phyloP scores from a whole-genome alignment of 2,888 invertebrate genomes.

The Pollenia amentaria region DNA sequence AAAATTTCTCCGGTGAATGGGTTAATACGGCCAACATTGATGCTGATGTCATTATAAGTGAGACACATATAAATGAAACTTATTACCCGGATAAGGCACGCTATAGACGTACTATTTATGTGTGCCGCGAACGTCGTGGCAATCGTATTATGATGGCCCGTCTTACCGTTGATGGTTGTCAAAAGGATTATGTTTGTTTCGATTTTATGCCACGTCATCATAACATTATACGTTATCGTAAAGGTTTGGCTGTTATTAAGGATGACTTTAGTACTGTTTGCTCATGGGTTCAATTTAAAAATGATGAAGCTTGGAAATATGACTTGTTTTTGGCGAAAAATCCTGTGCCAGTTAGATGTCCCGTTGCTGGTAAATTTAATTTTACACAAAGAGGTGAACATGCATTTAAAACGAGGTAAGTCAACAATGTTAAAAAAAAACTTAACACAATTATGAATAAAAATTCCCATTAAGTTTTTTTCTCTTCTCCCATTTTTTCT shows the following conservation, averaged over 20 bases:
- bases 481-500: too few relatives aligned
- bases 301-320: constrained; percentile 93
- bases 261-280: constrained; percentile 96
- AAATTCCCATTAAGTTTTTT: too few relatives aligned
- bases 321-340: constrained; percentile 92
- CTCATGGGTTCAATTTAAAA: constrained; percentile 96
- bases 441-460: too few relatives aligned
- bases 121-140: constrained; percentile 96
- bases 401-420: constrained; percentile 90
- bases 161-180: constrained; percentile 97
- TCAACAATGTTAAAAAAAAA: constrained; percentile 33
- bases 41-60: constrained; percentile 96
- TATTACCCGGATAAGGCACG: constrained; percentile 97
- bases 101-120: constrained; percentile 94
- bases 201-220: constrained; percentile 98
- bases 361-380: constrained; percentile 97
- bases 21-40: constrained; percentile 98
- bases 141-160: constrained; percentile 97
- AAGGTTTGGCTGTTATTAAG: constrained; percentile 94
- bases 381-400: constrained; percentile 97
- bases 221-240: constrained; percentile 95
- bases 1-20: constrained; percentile 97
- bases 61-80: constrained; percentile 98
- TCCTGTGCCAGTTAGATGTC: constrained; percentile 96
- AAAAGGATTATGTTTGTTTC: constrained; percentile 98